A percentile compares a stretch with the other conserved stretches of the same genome.
These are phyloP conservation scores for Forbesichthys agassizii DNA, from an alignment of 2,113 vertebrate genomes.

Conservation along the genomic window DNA sequence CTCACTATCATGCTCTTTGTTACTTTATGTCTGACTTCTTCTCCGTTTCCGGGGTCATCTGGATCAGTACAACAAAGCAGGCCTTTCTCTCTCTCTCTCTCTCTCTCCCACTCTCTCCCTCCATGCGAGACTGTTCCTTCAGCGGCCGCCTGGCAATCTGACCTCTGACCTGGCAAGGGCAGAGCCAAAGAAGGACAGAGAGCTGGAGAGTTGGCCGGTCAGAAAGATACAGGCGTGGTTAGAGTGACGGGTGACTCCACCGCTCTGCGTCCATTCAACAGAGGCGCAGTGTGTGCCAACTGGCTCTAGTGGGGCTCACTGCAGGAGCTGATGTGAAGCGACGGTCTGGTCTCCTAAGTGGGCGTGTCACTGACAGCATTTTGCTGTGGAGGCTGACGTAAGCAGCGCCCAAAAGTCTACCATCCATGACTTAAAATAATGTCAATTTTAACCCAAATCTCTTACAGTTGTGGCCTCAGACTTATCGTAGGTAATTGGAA, in stretches of 20 bases:
- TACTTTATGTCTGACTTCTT: constrained; percentile 32
- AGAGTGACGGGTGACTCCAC: constrained; percentile 49
- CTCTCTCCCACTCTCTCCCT: constrained; percentile 47
- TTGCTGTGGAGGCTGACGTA: no score
- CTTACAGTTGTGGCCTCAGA: no score
- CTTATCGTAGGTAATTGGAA: no score
- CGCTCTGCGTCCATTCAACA: constrained; percentile 53
- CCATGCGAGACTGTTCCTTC: constrained; percentile 31
- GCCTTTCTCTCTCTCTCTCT: constrained; percentile 48
- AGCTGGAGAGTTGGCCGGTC: constrained; percentile 2
- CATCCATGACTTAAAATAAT: no score
- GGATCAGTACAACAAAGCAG: constrained; percentile 46
- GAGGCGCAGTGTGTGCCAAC: constrained; percentile 60
- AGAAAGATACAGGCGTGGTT: constrained; percentile 10
- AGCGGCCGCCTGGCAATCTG: constrained; percentile 40
- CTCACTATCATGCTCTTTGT: constrained; percentile 8
- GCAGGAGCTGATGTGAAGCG: background rate
- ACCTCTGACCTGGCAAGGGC: constrained; percentile 32
- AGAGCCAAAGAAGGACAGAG: background rate
- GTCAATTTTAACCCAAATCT: no score
- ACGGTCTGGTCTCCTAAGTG: no score
- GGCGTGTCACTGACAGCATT: no score
- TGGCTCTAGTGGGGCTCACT: constrained; percentile 17
- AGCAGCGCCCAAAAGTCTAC: no score
- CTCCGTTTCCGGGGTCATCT: constrained; percentile 35